These are phyloP conservation scores for Rhagium mordax DNA, from an alignment of 2,888 invertebrate species.

Conservation along the genomic window DNA sequence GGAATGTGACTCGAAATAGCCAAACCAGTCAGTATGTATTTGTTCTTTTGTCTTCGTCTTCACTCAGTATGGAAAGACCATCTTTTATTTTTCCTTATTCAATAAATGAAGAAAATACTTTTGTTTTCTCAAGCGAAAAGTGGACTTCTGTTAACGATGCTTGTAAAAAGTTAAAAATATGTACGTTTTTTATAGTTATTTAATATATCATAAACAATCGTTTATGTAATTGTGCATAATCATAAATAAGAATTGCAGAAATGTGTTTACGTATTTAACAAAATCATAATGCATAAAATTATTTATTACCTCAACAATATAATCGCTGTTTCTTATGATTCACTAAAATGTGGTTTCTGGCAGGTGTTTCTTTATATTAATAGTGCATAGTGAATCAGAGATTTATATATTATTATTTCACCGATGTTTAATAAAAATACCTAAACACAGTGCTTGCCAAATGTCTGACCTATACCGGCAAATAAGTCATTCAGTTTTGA, in stretches of 20 bases:
- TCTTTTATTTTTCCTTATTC: too few relatives aligned
- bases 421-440: slow-evolving; percentile 4
- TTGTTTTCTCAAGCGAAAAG: too few relatives aligned
- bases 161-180: too few relatives aligned
- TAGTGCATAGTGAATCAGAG: slow-evolving; percentile 23
- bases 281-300: slow-evolving; percentile 30
- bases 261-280: slow-evolving; percentile 22
- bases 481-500: background rate
- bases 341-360: slow-evolving; percentile 30
- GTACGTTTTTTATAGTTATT: background rate
- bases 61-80: too few relatives aligned
- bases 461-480: background rate
- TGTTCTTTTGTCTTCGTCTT: too few relatives aligned
- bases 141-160: too few relatives aligned
- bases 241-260: slow-evolving; percentile 25
- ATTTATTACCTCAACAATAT: slow-evolving; percentile 30
- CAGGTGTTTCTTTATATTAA: slow-evolving; percentile 33
- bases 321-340: slow-evolving; percentile 28
- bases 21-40: too few relatives aligned
- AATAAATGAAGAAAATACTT: too few relatives aligned
- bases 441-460: slow-evolving; percentile 3
- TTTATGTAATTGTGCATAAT: slow-evolving; percentile 8
- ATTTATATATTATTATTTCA: slow-evolving; percentile 26
- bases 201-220: background rate
- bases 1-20: too few relatives aligned